Evolutionary conservation across 2,797 vertebrate species (phyloP), one percentile per base, ranked within the genome.

Genomic region (Sarcoramphus papa): DNA sequence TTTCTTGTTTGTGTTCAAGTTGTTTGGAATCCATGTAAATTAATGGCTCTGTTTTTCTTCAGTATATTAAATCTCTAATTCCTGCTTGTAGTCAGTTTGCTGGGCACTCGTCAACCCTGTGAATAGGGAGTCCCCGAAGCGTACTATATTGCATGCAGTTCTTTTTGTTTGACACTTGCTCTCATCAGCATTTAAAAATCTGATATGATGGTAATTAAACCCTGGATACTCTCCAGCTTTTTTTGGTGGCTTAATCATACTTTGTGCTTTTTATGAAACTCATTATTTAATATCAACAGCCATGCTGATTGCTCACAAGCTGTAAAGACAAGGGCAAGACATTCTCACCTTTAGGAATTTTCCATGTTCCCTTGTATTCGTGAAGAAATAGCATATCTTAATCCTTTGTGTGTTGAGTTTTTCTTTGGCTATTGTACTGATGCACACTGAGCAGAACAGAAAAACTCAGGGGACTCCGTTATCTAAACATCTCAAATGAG

Each of bases 131-230:
- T 89, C 96, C 77, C 80, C 19, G 14, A 57, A 87, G 92, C 79
- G 41, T 64, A 14, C 74, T 70, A n/a, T 25, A 35, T 17, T 73
- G n/a, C 74, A 40, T 4, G 28, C 82, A 15, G 4, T 80, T 86
- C 85, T 87, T 94, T 92, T 81, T 72, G 73, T 90, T 56, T 95
- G 93, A 82, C 74, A 79, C 90, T 90, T 70, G 73, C 70, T 95
- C 77, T 96, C 94, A 95, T 94, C 96, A 95, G 59, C 74, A 53
- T 86, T 93, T 90, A 60, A 87, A 91, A 85, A 91, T 86, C 63
- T 90, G 92, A 79, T 89, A 76, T 7, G 59, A 53, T 62, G 35
- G 67, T 92, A 92, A 95, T 93, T 95, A 95, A 97, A 91, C 83
- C 76, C 43, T 70, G 85, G 90, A 82, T 87, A 77, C 40, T 85